phyloP scores from a whole-genome alignment of 2,797 vertebrate species.

The Sebastiscus albofasciatus region DNA sequence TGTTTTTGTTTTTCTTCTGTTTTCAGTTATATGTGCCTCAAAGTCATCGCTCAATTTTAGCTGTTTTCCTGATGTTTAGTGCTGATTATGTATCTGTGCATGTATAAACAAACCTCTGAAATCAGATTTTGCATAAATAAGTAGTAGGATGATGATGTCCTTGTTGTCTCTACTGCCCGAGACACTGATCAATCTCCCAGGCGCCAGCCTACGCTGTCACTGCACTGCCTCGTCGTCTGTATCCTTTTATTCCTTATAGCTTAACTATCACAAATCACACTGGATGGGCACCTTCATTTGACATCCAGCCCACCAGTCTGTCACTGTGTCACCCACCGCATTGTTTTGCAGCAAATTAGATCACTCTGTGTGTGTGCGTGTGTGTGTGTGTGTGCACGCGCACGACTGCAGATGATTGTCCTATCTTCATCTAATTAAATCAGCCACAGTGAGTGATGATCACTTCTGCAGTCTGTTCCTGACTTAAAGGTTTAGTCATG shows the following conservation, averaged over 20 bases:
- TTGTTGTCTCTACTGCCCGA: constrained; percentile 47
- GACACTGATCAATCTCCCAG: constrained; percentile 70
- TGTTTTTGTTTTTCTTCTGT: background rate
- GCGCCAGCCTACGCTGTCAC: constrained; percentile 55
- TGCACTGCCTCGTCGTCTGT: constrained; percentile 39
- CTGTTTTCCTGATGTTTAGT: background rate
- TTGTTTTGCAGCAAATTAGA: constrained; percentile 45
- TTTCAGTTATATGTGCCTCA: background rate
- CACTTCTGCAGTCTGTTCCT: constrained; percentile 35
- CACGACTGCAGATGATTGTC: constrained; percentile 30
- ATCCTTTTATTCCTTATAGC: constrained; percentile 37
- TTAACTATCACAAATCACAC: constrained; percentile 45
- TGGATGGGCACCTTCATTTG: constrained; percentile 58
- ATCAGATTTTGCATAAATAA: background rate
- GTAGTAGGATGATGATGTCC: constrained; percentile 25
- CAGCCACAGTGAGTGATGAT: constrained; percentile 43
- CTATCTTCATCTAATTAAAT: constrained; percentile 49
- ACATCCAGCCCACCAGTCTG: constrained; percentile 50
- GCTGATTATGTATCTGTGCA: background rate
- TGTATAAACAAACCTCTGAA: constrained; percentile 1
- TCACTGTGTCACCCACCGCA: constrained; percentile 27
- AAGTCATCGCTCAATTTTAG: background rate
- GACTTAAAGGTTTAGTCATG: constrained; percentile 20
- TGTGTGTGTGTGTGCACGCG: background rate
- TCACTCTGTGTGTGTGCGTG: constrained; percentile 5